Evolutionary conservation across 2,113 vertebrate species (phyloP), one percentile per base, ranked within the genome.

Genomic region (human (Homo sapiens)): DNA sequence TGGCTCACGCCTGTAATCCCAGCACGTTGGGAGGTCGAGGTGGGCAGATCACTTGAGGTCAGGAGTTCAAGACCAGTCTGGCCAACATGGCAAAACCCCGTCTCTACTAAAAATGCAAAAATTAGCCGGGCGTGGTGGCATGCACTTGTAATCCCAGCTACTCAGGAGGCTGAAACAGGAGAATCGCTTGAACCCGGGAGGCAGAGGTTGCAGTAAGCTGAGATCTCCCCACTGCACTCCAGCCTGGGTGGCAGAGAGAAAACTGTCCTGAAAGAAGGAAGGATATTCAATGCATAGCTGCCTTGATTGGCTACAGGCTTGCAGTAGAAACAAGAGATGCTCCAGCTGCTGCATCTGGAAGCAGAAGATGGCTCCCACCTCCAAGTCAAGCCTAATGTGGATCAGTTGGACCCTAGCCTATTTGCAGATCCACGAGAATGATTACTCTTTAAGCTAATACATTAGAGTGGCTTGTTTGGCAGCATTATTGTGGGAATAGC

Each of bases 11-110:
- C 61, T 64, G 27, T 64, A 64, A 30, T 64, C 27, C 11, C 61
- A 64, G 12, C 27, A 64, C 2, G 0, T 30, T 30, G 27, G 61
- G 27, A 64, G 27, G 5, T 27, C 2, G 0, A 64, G 12, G 12
- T 0, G 27, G 12, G 25, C 61, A 64, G 61, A 64, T 64, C 12
- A 6, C 27, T 64, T 64, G 61, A 64, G 61, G 61, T 30, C 27
- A 64, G 61, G 27, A 30, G 61, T 64, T 14, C 13, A 2, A 30
- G 27, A 30, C 61, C 61, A 64, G 2, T 13, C 27, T 64, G 61
- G 61, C 12, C 12, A 64, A 64, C 61, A 30, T 64, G 27, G 27
- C 61, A 64, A 64, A 64, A 64, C 12, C 0, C 61, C 0, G 5
- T 30, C 13, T 64, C 27, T 30, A 64, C 12, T 64, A 64, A 64